Conservation (phyloP, 2,797 vertebrate genomes). For the Enteromius thamalakanensis region DNA sequence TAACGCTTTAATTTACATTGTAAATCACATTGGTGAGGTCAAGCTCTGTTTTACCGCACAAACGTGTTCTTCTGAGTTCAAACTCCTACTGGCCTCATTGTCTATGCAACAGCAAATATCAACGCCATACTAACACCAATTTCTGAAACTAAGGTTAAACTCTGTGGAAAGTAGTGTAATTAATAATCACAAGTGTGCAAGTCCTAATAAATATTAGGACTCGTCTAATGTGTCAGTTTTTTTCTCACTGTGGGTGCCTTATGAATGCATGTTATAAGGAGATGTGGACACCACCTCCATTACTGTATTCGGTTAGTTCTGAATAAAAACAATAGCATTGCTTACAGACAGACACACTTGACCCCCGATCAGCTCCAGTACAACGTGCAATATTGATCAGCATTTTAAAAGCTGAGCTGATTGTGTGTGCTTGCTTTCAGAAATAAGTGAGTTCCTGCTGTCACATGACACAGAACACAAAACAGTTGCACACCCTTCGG, state of each 20-base stretch:
- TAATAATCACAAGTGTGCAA: conserved; percentile 17
- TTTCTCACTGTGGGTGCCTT: conserved; percentile 13
- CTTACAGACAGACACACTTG: not conserved
- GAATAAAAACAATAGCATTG: not conserved
- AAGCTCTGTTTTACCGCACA: conserved; percentile 24
- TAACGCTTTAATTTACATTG: conserved; percentile 4
- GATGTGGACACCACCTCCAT: conserved; percentile 6
- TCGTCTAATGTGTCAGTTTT: not conserved
- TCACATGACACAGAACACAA: conserved; percentile 1
- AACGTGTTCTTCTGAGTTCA: not conserved
- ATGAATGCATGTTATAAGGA: conserved; percentile 19
- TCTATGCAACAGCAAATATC: conserved; percentile 17
- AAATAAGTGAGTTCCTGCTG: not conserved
- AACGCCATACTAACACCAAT: not conserved
- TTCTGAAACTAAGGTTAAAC: not conserved
- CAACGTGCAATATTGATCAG: not conserved
- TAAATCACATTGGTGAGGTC: conserved; percentile 46
- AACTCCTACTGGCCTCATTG: conserved; percentile 1
- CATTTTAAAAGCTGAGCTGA: not conserved
- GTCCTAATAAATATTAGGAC: not conserved
- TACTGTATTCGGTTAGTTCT: not conserved
- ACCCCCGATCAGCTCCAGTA: not conserved
- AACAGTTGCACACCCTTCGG: not conserved
- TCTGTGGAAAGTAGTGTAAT: not conserved
- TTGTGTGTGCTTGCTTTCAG: conserved; percentile 12